A percentile compares a stretch with the other conserved stretches of the same genome.
These are phyloP conservation scores for Drosophila diplacantha DNA, from an alignment of 2,888 invertebrate genomes.

Conservation along the genomic window DNA sequence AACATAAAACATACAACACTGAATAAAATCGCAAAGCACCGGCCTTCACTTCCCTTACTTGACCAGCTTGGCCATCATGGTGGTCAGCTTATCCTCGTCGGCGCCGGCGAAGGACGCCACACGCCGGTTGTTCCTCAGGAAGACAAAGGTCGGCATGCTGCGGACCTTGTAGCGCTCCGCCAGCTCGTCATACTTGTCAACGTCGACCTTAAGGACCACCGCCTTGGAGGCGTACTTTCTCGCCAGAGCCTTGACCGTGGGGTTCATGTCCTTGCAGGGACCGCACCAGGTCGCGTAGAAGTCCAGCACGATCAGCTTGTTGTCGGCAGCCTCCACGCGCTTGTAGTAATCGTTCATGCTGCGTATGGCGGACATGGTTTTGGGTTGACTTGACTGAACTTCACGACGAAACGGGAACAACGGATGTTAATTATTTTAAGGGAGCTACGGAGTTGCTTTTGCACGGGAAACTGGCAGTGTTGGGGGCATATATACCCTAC, in stretches of 20 bases:
- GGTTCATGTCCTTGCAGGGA: constrained; percentile 57
- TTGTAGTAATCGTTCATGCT: constrained; percentile 51
- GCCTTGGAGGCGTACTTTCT: constrained; percentile 46
- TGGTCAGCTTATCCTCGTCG: constrained; percentile 53
- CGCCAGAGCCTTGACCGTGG: constrained; percentile 46
- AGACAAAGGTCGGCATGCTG: constrained; percentile 66
- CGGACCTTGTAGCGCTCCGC: constrained; percentile 47
- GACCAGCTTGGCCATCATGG: constrained; percentile 56
- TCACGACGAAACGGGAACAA: background rate
- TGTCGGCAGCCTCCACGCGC: constrained; percentile 50
- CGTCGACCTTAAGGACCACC: constrained; percentile 51
- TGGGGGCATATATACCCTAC: background rate
- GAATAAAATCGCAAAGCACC: constrained; percentile 9
- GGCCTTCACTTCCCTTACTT: constrained; percentile 27
- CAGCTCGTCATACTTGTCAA: constrained; percentile 53
- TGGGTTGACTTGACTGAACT: background rate
- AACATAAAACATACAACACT: constrained; percentile 14
- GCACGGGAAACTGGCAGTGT: background rate
- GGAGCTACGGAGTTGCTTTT: constrained; percentile 5
- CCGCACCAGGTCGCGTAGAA: constrained; percentile 63
- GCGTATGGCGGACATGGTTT: constrained; percentile 46
- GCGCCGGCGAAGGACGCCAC: constrained; percentile 59
- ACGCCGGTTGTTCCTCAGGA: constrained; percentile 51
- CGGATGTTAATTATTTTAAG: background rate
- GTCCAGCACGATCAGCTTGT: constrained; percentile 53